Conservation (phyloP, 2,797 vertebrate genomes). For the Leucoraja ocellata region DNA sequence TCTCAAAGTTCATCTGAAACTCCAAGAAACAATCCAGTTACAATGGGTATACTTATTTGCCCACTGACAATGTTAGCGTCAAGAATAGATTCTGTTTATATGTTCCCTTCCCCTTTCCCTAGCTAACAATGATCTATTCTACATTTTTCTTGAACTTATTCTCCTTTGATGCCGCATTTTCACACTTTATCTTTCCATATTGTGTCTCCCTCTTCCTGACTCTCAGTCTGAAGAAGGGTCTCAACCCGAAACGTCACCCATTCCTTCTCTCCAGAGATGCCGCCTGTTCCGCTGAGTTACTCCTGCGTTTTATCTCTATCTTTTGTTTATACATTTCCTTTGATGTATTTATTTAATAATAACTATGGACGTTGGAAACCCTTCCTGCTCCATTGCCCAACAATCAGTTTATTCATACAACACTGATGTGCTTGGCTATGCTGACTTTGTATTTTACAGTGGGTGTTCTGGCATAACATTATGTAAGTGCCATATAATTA, state of each 20-base stretch:
- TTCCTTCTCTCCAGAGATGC: too few relatives aligned
- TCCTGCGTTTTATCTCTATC: too few relatives aligned
- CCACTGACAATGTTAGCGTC: neutral
- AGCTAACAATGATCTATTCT: too few relatives aligned
- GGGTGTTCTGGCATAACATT: constrained; percentile 2
- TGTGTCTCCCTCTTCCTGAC: too few relatives aligned
- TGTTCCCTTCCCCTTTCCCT: too few relatives aligned
- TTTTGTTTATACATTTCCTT: neutral
- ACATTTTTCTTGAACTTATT: too few relatives aligned
- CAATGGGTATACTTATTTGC: neutral
- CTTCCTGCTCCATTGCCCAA: neutral
- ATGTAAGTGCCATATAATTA: constrained; percentile 30
- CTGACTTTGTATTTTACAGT: neutral
- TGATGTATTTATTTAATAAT: neutral
- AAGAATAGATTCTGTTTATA: neutral
- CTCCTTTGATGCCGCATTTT: too few relatives aligned
- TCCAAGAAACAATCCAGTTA: neutral
- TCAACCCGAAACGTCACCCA: too few relatives aligned
- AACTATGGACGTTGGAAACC: neutral
- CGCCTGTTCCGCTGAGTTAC: too few relatives aligned
- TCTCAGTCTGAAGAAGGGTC: too few relatives aligned
- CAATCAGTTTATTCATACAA: neutral
- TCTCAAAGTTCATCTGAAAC: neutral
- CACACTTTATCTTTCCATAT: too few relatives aligned
- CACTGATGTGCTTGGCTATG: neutral